These are phyloP conservation scores for Schrankia costaestrigalis DNA, from an alignment of 2,888 invertebrate genomes.

Conservation along the genomic window DNA sequence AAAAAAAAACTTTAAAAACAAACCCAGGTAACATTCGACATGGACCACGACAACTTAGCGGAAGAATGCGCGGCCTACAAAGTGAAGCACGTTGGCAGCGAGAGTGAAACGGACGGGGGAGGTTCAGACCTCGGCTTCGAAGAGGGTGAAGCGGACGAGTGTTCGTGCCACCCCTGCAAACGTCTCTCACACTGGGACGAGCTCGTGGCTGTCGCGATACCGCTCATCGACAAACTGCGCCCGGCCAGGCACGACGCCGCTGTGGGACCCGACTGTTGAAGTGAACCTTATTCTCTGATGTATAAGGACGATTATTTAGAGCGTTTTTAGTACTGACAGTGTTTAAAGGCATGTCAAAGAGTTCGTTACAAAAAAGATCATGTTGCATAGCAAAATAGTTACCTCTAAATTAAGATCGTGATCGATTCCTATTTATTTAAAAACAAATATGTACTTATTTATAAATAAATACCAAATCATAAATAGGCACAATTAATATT, in stretches of 20 bases:
- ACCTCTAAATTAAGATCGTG: too few species aligned
- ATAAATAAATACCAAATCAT: too few species aligned
- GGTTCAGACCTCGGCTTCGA: conserved; percentile 64
- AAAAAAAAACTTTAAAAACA: background rate
- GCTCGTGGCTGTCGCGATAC: conserved; percentile 87
- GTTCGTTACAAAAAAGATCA: too few species aligned
- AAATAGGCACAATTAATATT: too few species aligned
- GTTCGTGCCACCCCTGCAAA: conserved; percentile 58
- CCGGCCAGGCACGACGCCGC: conserved; percentile 62
- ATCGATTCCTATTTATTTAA: too few species aligned
- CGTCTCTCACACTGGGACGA: conserved; percentile 85
- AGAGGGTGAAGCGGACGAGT: conserved; percentile 61
- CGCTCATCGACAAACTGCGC: conserved; percentile 84
- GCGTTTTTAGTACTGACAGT: too few species aligned
- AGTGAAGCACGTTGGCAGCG: conserved; percentile 5
- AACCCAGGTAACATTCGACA: conserved; percentile 56
- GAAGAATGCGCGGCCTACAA: conserved; percentile 18
- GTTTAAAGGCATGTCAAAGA: too few species aligned
- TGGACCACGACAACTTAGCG: conserved; percentile 49
- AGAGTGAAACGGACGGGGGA: conserved; percentile 2
- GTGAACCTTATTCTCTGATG: too few species aligned
- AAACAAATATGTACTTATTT: too few species aligned
- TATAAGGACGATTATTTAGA: too few species aligned
- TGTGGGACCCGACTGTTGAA: conserved; percentile 62
- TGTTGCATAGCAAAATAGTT: too few species aligned